phyloP scores from a whole-genome alignment of 2,888 invertebrate genomes.

The Theretra japonica region DNA sequence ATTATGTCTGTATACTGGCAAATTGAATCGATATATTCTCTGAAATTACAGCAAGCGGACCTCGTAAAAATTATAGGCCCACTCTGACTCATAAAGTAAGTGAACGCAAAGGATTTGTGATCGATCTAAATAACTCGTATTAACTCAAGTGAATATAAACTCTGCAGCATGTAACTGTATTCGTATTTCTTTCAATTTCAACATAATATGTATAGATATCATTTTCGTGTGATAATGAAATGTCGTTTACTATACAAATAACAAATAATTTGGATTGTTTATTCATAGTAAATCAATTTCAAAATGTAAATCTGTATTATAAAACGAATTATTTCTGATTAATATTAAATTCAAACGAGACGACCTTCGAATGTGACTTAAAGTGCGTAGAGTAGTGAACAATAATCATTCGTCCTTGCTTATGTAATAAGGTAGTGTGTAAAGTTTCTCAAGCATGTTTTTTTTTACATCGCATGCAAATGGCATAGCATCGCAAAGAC shows the following conservation, averaged over 20 bases:
- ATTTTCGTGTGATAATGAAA: not conserved
- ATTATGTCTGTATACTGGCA: not conserved
- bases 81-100: conserved; percentile 1
- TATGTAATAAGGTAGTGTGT: conserved; percentile 16
- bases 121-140: conserved; percentile 21
- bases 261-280: not conserved
- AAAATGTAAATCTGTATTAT: no score
- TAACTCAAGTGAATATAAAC: conserved; percentile 21
- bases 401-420: conserved; percentile 7
- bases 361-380: not conserved
- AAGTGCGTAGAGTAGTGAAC: not conserved
- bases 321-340: not conserved
- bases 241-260: not conserved
- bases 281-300: no score
- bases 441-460: not conserved
- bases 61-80: conserved; percentile 15
- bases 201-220: not conserved
- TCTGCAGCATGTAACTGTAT: not conserved
- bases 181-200: conserved; percentile 19
- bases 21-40: not conserved
- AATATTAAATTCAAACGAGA: not conserved
- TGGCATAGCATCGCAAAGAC: conserved; percentile 43
- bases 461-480: conserved; percentile 37
- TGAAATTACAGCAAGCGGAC: not conserved
- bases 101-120: conserved; percentile 17